phyloP scores from a whole-genome alignment of 1,140 invertebrate species.

The Dendroctonus ponderosae region DNA sequence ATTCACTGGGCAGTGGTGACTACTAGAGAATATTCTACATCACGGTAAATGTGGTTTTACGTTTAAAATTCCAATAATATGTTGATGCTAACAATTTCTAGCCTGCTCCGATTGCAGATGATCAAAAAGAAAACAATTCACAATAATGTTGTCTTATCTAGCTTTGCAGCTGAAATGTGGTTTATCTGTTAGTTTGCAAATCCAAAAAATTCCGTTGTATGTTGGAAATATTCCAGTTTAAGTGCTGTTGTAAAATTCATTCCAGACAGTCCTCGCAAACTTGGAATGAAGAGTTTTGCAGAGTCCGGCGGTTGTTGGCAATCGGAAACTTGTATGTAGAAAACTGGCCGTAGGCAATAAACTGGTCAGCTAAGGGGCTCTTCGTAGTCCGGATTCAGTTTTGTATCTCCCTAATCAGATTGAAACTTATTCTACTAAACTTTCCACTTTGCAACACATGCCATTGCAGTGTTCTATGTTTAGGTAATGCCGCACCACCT shows the following conservation, averaged over 20 bases:
- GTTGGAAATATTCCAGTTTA: background rate
- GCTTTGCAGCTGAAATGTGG: no score
- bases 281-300: background rate
- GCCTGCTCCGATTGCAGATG: no score
- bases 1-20: no score
- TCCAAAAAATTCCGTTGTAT: background rate
- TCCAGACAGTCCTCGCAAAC: background rate
- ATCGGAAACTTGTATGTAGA: background rate
- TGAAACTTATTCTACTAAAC: background rate
- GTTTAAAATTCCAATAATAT: no score
- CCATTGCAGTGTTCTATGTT: background rate
- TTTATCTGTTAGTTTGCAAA: background rate
- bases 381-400: background rate
- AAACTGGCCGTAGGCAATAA: conserved; percentile 3
- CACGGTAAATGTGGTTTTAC: no score
- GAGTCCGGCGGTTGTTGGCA: conserved; percentile 3
- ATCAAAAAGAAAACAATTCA: background rate
- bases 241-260: background rate
- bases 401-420: background rate
- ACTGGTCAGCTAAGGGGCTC: background rate
- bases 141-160: background rate
- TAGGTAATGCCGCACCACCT: background rate
- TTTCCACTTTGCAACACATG: background rate
- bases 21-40: no score
- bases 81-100: no score